Percentiles rank a stretch among this genome's conserved stretches.
phyloP scores from a whole-genome alignment of 2,797 vertebrate species.

The Galaxias olidus region DNA sequence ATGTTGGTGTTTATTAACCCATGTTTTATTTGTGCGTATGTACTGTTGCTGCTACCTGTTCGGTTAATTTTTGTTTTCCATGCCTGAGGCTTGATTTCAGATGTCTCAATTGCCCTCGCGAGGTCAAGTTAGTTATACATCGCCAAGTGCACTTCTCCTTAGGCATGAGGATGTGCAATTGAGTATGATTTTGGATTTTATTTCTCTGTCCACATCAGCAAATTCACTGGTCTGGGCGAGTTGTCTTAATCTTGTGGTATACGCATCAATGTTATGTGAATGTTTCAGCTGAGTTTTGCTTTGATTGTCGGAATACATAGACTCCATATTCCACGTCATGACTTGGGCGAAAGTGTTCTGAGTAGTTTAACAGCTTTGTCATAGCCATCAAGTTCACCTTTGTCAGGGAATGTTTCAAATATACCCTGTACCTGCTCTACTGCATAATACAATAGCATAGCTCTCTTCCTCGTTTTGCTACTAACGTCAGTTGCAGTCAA shows the following conservation, averaged over 20 bases:
- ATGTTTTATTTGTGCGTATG: not conserved
- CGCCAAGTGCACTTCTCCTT: not conserved
- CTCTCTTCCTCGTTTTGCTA: slow-evolving; percentile 1
- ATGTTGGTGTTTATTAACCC: not conserved
- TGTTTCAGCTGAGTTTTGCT: not conserved
- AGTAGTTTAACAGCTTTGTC: not conserved
- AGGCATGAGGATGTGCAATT: not conserved
- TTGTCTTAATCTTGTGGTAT: not conserved
- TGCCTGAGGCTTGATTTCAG: slow-evolving; percentile 10
- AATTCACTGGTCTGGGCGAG: slow-evolving; percentile 6
- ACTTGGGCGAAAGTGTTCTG: not conserved
- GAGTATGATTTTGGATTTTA: not conserved
- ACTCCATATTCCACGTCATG: slow-evolving; percentile 10
- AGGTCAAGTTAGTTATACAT: not conserved
- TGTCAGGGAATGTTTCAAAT: slow-evolving; percentile 5
- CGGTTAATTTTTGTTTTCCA: not conserved
- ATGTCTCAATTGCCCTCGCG: slow-evolving; percentile 1
- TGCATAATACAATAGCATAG: slow-evolving; percentile 1
- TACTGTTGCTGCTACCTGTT: not conserved
- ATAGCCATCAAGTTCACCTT: not conserved
- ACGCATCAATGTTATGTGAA: no score
- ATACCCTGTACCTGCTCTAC: slow-evolving; percentile 6
- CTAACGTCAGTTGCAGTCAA: not conserved
- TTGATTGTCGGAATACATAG: slow-evolving; percentile 2
- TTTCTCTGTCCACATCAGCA: slow-evolving; percentile 3